A percentile compares a stretch with the other conserved stretches of the same genome.
phyloP scores from a whole-genome alignment of 2,113 vertebrate genomes.

The Carollia perspicillata region DNA sequence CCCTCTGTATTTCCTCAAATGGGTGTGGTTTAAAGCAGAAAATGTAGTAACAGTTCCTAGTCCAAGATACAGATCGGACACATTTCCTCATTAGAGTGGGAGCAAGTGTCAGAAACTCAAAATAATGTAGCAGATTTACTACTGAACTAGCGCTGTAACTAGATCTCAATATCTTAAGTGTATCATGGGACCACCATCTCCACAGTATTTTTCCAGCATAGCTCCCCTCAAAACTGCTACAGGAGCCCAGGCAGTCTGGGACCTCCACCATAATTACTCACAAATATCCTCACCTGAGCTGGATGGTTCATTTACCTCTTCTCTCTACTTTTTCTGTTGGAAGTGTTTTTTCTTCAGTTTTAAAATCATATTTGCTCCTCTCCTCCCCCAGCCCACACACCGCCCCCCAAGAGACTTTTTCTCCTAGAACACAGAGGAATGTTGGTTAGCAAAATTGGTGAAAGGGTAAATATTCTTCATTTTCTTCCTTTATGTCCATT shows the following conservation, averaged over 20 bases:
- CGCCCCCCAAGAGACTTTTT: background rate
- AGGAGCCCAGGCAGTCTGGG: background rate
- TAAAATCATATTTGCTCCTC: background rate
- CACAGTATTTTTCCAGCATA: background rate
- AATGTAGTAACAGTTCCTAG: background rate
- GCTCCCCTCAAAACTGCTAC: background rate
- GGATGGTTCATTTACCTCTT: background rate
- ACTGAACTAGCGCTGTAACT: background rate
- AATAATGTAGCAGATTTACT: background rate
- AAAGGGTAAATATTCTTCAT: background rate
- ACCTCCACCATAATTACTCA: background rate
- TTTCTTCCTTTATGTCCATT: background rate
- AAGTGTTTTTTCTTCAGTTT: background rate
- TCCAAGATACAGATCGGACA: background rate
- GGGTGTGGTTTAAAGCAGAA: background rate
- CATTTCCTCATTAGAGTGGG: background rate
- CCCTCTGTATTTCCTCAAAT: background rate
- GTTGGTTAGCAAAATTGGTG: background rate
- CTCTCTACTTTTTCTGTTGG: background rate
- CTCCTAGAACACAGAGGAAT: background rate
- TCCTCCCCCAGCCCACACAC: background rate
- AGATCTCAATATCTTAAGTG: background rate
- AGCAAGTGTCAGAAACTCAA: background rate
- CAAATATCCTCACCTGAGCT: background rate
- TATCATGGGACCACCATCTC: background rate